phyloP scores from a whole-genome alignment of 92 coral and sea anemone genomes.

The Porites evermanni region DNA sequence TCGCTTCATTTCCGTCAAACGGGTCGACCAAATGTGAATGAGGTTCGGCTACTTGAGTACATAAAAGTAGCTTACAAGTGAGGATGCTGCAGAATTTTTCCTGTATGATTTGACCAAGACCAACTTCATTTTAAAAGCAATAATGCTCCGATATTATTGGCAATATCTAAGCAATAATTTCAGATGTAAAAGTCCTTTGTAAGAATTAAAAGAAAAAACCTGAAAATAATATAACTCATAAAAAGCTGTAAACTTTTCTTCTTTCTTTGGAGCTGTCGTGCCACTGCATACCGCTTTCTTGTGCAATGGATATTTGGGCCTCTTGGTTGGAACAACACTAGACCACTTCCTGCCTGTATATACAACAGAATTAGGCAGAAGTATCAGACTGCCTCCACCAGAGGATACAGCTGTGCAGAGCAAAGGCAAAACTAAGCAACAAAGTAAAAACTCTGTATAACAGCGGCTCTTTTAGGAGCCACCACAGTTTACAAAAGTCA shows the following conservation, averaged over 20 bases:
- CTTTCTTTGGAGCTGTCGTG: constrained; percentile 32
- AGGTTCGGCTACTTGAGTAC: too few species aligned
- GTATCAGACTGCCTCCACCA: constrained; percentile 46
- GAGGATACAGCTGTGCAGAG: constrained; percentile 53
- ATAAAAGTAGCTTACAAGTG: too few species aligned
- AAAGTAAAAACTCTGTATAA: not conserved
- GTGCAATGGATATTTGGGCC: constrained; percentile 55
- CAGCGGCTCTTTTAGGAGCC: constrained; percentile 5
- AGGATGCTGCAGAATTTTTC: too few species aligned
- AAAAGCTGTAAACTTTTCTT: constrained; percentile 5
- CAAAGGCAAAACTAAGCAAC: constrained; percentile 7
- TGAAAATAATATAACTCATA: not conserved
- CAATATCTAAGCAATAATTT: too few species aligned
- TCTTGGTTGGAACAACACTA: constrained; percentile 41
- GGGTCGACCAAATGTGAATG: too few species aligned
- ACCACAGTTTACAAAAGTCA: not conserved
- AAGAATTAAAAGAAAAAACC: too few species aligned
- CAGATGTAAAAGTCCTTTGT: too few species aligned
- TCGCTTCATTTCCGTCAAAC: too few species aligned
- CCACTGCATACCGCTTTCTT: constrained; percentile 55
- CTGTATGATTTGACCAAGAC: too few species aligned
- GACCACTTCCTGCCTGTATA: constrained; percentile 59
- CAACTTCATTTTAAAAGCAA: too few species aligned
- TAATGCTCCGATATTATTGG: too few species aligned
- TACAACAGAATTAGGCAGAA: constrained; percentile 33